A percentile compares a stretch with the other conserved stretches of the same genome.
These are phyloP conservation scores for Drosophila lacteicornis DNA, from an alignment of 1,140 invertebrate genomes.

Conservation along the genomic window DNA sequence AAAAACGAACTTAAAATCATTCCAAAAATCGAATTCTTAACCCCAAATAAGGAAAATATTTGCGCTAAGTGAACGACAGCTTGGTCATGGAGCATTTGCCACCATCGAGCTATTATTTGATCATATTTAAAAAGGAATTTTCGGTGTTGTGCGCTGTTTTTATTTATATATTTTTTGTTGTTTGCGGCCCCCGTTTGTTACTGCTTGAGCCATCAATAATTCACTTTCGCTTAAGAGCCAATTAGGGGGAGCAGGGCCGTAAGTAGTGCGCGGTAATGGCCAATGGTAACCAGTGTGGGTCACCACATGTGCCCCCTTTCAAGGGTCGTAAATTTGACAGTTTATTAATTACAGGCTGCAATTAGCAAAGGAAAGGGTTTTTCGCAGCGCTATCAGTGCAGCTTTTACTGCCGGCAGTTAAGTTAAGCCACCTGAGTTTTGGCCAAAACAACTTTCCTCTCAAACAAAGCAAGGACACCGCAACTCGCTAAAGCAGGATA, in stretches of 20 bases:
- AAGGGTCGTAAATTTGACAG: constrained; percentile 66
- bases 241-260: constrained; percentile 46
- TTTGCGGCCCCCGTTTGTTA: constrained; percentile 19
- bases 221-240: constrained; percentile 77
- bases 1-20: neutral
- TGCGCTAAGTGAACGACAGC: constrained; percentile 48
- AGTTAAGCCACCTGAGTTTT: constrained; percentile 26
- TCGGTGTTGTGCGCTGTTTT: constrained; percentile 30
- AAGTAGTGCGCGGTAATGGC: constrained; percentile 12
- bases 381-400: constrained; percentile 31
- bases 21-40: too few species aligned
- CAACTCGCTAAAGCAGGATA: constrained; percentile 8
- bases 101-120: constrained; percentile 64
- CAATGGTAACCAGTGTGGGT: constrained; percentile 12
- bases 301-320: constrained; percentile 54
- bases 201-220: constrained; percentile 75
- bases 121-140: constrained; percentile 83
- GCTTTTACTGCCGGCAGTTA: constrained; percentile 17
- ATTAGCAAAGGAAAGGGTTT: constrained; percentile 19
- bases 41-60: neutral
- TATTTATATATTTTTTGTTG: neutral
- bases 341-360: constrained; percentile 68
- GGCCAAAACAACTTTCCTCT: constrained; percentile 6
- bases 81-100: constrained; percentile 52
- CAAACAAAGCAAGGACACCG: constrained; percentile 4